Base-by-base conservation (phyloP, 2,888 invertebrate species). In the Andrena hattorfiana region DNA sequence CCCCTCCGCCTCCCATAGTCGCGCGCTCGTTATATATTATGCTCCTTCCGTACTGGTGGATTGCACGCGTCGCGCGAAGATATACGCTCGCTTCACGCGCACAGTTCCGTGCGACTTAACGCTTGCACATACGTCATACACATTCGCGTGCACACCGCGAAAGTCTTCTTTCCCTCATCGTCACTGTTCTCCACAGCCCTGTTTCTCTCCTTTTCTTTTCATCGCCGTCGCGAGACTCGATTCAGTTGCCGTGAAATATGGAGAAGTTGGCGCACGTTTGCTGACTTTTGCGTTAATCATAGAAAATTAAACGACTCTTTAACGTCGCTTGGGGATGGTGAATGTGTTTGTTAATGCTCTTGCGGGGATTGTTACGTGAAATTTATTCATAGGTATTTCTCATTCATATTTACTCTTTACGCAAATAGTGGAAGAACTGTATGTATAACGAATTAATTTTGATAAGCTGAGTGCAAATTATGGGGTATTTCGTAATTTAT, bases 81-180 rank as follows among this genome's bases (percentile, higher is more conserved):
- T 78, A 79, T 69, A 87, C 77, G 78, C 67, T 77, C 62, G 69
- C 83, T 76, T 77, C 78, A 81, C 83, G 80, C 73, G 77, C 85
- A 75, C 76, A 73, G 73, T 84, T 86, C 78, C 86, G 84, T 77
- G 78, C 81, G 78, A 81, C 70, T 80, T 84, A 84, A 86, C 87
- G 72, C 87, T 75, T 77, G 16, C 42, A 42, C 30, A 77, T 85
- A 77, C 72, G 77, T 86, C 77, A 79, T 82, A 85, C 77, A 77
- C 74, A 75, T 82, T 85, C 74, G 74, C 76, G 85, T 74, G 64
- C 69, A 77, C 85, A 81, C 77, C 84, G 67, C 66, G 74, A 74
- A 42, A 42, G 42, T 42, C 59, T 67, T 77, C 71, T 72, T 74
- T 77, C 49, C 78, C 76, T 70, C 71, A 69, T 64, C 77, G 67